Base-by-base conservation (phyloP, 2,113 vertebrate genomes). In the Narcine bancroftii region DNA sequence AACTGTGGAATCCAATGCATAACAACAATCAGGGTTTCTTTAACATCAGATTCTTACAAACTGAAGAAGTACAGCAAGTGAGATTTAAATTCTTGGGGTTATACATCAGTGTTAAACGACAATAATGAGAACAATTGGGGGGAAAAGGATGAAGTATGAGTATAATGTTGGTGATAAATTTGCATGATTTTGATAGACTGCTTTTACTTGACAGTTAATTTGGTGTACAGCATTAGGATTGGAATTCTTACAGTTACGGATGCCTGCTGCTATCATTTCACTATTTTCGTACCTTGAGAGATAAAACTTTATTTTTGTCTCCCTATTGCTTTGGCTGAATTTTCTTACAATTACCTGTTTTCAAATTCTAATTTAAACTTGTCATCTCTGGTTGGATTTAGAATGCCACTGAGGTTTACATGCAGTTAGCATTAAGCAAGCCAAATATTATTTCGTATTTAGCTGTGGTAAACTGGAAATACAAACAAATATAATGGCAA, bases 1-100 rank as follows among this genome's bases (percentile, higher is more conserved):
- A 94, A 94, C 93, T 0, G 92, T 95, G 0, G 96, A 98, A 94
- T 94, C 93, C 39, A 93, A 94, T 5, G 93, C 94, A 2, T 95
- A 94, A 93, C 92, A 83, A 69, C 63, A 65, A 93, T 33, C 42
- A 42, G 47, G 45, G 26, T 24, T n/a, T 91, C 21, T 60, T 4
- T 69, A 45, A 66, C 24, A 24, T 10, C 87, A 66, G 39, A 39
- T 91, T 69, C 65, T 47, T 29, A 69, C 65, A 65, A 66, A 89
- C 85, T 53, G 29, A 83, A 63, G 39, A 65, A 89, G 19, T 65
- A 69, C 65, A 69, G 89, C 89, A 42, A 69, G 10, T 69, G 21
- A 69, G 15, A 60, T 87, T 69, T 69, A 65, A 91, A 91, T 91
- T 69, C 36, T 69, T 91, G 89, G 63, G 65, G 17, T 47, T 69